Base-by-base conservation (phyloP, 2,797 vertebrate species). In the Pangasius krempfi region DNA sequence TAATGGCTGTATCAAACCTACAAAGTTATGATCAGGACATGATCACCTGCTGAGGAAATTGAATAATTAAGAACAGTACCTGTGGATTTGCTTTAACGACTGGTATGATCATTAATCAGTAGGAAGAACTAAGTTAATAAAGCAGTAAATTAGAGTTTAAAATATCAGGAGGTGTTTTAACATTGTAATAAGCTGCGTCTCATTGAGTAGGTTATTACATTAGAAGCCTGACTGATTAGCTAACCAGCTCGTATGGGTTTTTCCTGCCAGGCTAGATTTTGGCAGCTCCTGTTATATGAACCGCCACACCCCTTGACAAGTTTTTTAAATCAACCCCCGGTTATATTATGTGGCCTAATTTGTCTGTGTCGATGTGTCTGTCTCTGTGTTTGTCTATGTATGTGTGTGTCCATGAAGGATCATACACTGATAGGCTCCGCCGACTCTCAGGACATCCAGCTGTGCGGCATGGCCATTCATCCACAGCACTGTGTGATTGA, bases 391-490 rank as follows among this genome's bases (percentile, higher is more conserved):
- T 98, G 72, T 97, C 98, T 0, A 93, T 98, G 1, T 90, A 25
- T 88, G 47, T 73, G 2, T n/a, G 78, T 90, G 9, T 84, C 12
- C 91, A 76, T 76, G 33, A 90, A 98, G 97, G 96, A 97, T 84
- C 97, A 97, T 92, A 98, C 97, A 0, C 87, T 96, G 60, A 95
- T 98, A 89, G 98, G 98, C 66, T 98, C 98, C 0, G 97, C 97
- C 60, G 93, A 98, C 92, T 99, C 98, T 1, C 98, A 99, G 89
- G 98, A 99, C 87, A 97, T 99, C 94, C 98, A 99, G 93, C 95
- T 99, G 75, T 99, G 98, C 87, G 98, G 98, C 62, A 97, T 99
- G 97, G 98, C 97, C 88, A 99, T 99, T 94, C 97, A 98, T 14
- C 95, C 97, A 0, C 97, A 98, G 76, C 98, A 99, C 79, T 98